These are phyloP conservation scores for Linnaemya tessellans DNA, from an alignment of 2,888 invertebrate genomes.

Conservation along the genomic window DNA sequence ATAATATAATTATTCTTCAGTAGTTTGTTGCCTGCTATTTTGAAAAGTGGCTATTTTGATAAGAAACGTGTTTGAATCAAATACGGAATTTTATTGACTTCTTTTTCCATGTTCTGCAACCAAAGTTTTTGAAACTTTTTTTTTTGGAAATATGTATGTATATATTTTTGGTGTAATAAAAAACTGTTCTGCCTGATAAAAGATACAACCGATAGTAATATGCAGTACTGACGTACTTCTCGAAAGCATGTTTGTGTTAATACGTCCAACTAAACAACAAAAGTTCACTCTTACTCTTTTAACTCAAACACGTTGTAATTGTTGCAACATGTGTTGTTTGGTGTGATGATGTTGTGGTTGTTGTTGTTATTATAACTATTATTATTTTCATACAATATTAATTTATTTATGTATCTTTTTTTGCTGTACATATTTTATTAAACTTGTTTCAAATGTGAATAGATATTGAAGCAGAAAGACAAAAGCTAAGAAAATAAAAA, in stretches of 20 bases:
- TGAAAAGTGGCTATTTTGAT: too few relatives aligned
- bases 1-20: too few relatives aligned
- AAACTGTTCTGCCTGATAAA: too few relatives aligned
- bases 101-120: too few relatives aligned
- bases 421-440: slow-evolving; percentile 49
- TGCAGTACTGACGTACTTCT: neutral
- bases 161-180: too few relatives aligned
- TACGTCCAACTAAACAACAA: slow-evolving; percentile 33
- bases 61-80: too few relatives aligned
- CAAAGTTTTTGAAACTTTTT: too few relatives aligned
- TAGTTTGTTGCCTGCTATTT: too few relatives aligned
- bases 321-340: slow-evolving; percentile 70
- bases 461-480: slow-evolving; percentile 41
- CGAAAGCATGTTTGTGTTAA: slow-evolving; percentile 15
- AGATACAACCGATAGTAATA: too few relatives aligned
- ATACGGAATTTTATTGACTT: too few relatives aligned
- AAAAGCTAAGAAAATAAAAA: slow-evolving; percentile 3
- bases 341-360: slow-evolving; percentile 20
- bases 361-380: neutral
- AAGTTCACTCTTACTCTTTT: slow-evolving; percentile 59
- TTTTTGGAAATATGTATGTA: too few relatives aligned
- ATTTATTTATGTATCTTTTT: slow-evolving; percentile 13
- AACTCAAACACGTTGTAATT: slow-evolving; percentile 68
- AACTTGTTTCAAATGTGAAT: slow-evolving; percentile 72
- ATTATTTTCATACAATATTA: slow-evolving; percentile 37